A percentile compares a stretch with the other conserved stretches of the same genome.
Conservation (phyloP, 1,140 invertebrate genomes). For the Trachymyrmex cornetzi region DNA sequence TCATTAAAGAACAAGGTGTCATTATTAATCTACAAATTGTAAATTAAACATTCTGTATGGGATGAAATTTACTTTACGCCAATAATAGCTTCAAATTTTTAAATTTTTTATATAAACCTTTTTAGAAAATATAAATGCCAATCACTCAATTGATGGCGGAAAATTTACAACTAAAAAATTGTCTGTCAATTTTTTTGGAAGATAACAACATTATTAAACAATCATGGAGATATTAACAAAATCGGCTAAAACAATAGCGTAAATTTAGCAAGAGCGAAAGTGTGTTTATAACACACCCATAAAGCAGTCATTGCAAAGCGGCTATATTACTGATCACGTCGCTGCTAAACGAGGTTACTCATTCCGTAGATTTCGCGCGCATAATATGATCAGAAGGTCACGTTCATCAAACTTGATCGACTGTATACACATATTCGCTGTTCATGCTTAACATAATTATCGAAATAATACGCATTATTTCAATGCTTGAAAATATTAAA, state of each 20-base stretch:
- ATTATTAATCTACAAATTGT: not conserved
- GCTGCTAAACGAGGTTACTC: constrained; percentile 41
- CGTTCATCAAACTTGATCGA: constrained; percentile 48
- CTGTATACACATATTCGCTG: not conserved
- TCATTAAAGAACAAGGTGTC: not conserved
- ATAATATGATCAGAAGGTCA: constrained; percentile 54
- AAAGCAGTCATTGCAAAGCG: constrained; percentile 24
- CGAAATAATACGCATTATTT: constrained; percentile 38
- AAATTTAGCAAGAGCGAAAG: constrained; percentile 58
- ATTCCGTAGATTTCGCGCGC: constrained; percentile 42
- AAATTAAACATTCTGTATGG: not conserved
- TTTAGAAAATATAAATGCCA: not conserved
- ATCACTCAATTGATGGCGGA: not conserved
- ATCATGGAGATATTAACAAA: constrained; percentile 14
- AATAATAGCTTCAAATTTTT: too few species aligned
- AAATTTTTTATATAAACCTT: not conserved
- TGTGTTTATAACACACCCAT: constrained; percentile 42
- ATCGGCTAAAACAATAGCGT: constrained; percentile 22
- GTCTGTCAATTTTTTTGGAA: not conserved
- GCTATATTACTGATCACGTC: constrained; percentile 22
- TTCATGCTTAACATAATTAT: constrained; percentile 23
- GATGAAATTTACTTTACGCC: not conserved
- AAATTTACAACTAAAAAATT: not conserved
- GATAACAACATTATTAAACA: not conserved
- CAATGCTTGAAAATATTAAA: not conserved